Evolutionary conservation across 2,888 invertebrate genomes (phyloP).

Genomic region (Drosophila vallismaia): DNA sequence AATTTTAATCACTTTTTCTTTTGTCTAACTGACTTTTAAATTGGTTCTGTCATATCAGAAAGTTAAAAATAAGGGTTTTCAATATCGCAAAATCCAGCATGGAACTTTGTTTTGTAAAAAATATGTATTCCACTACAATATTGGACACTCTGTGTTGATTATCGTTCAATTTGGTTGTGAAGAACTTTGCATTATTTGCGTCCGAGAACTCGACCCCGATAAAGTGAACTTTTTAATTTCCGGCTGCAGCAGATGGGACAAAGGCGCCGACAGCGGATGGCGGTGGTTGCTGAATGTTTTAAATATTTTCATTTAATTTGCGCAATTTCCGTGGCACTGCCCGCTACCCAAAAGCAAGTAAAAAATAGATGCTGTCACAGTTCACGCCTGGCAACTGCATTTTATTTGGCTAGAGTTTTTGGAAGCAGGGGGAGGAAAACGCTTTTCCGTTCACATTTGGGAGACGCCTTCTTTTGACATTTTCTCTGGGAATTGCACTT

Average conservation of each 20-base stretch:
- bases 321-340: conserved; percentile 22
- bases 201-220: neutral
- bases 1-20: conserved; percentile 8
- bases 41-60: conserved; percentile 20
- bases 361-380: conserved; percentile 2
- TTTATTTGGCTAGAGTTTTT: conserved; percentile 5
- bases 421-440: neutral
- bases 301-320: conserved; percentile 52
- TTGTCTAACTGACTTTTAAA: conserved; percentile 17
- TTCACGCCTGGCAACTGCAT: conserved; percentile 16
- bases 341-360: neutral
- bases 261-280: neutral
- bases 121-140: neutral
- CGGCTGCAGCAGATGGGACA: neutral
- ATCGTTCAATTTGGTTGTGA: conserved; percentile 27
- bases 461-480: conserved; percentile 41
- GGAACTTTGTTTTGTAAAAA: neutral
- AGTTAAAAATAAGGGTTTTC: neutral
- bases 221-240: conserved; percentile 40
- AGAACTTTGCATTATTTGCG: conserved; percentile 11
- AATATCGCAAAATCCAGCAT: neutral
- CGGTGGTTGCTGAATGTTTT: conserved; percentile 3
- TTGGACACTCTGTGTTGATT: conserved; percentile 13
- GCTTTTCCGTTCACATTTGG: conserved; percentile 17
- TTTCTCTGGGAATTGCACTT: conserved; percentile 52